Base-by-base conservation (phyloP, 2,113 vertebrate species). In the Pterocles gutturalis region DNA sequence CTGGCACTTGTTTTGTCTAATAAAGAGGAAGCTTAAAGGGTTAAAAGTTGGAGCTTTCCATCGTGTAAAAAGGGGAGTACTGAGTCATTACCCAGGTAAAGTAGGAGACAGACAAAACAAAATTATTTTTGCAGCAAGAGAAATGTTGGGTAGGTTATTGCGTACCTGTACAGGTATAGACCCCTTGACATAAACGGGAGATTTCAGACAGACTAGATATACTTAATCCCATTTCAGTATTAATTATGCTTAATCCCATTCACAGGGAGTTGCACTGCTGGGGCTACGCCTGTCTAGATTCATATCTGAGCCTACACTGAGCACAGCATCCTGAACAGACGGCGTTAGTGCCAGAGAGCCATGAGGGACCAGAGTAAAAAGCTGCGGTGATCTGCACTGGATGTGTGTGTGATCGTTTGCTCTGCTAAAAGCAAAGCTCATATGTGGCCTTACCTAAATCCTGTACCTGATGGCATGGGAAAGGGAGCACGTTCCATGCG, bases 21-120 rank as follows among this genome's bases (percentile, higher is more conserved):
- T 22, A 83, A 45, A 55, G 20, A 10, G 9, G 25, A 82, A 49
- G 13, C 11, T 57, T 54, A 66, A 82, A 53, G 29, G 20, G 65
- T 87, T 87, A 95, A 93, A 82, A 82, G 31, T 60, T 55, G 38
- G n/a, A 91, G 46, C 7, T 75, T 82, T 87, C 46, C 17, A 10
- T 67, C 64, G 34, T 38, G 33, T 51, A 67, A 64, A 89, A 96
- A 70, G 26, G 26, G 36, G 46, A 81, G 7, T 67, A 66, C 29
- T 62, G 60, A 70, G 4, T 58, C 89, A 70, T 45, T 73, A 18
- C 11, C 43, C 38, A 38, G 41, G n/a, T 38, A 34, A 86, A 77
- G 10, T 26, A 26, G 1, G 4, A 76, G 55, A 84, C 83, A 83
- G 34, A 53, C 11, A 54, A 87, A 87, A 15, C 10, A 67, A 53